Evolutionary conservation across 1,140 invertebrate species (phyloP).

Genomic region (Tetramorium simillimum): DNA sequence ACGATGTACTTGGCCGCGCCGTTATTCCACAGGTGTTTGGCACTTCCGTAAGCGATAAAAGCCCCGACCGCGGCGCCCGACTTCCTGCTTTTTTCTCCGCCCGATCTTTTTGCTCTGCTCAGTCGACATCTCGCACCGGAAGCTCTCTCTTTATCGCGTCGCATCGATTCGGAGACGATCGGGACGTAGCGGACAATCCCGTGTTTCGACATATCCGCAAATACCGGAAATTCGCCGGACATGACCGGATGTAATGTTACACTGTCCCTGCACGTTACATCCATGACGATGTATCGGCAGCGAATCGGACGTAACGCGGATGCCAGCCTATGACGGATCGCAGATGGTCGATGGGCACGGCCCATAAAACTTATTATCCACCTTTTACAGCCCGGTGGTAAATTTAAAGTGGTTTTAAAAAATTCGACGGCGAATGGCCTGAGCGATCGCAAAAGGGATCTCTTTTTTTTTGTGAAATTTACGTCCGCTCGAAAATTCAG

Average conservation of each 20-base stretch:
- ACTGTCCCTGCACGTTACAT: constrained; percentile 50
- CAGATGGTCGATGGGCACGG: constrained; percentile 76
- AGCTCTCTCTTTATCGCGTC: not conserved
- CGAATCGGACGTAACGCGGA: constrained; percentile 65
- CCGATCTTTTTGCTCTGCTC: constrained; percentile 80
- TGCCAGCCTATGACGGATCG: constrained; percentile 74
- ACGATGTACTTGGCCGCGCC: constrained; percentile 83
- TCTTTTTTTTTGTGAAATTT: constrained; percentile 61
- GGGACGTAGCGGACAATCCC: constrained; percentile 38
- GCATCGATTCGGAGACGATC: constrained; percentile 48
- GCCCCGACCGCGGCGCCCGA: constrained; percentile 79
- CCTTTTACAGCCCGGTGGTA: constrained; percentile 77
- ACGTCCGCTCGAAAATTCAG: constrained; percentile 65
- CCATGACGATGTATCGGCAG: constrained; percentile 58
- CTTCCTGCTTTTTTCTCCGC: constrained; percentile 73
- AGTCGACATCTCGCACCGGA: constrained; percentile 29
- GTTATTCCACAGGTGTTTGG: constrained; percentile 86
- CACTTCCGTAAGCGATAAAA: constrained; percentile 85
- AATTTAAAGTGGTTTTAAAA: constrained; percentile 77
- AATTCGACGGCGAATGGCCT: constrained; percentile 70
- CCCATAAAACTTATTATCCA: constrained; percentile 80
- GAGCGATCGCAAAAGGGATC: constrained; percentile 57
- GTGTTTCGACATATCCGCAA: constrained; percentile 46
- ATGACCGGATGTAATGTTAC: constrained; percentile 49
- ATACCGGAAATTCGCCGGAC: constrained; percentile 36